Evolutionary conservation across 2,888 invertebrate genomes (phyloP), one percentile per base, ranked within the genome.

Genomic region (Cerastis rubricosa): DNA sequence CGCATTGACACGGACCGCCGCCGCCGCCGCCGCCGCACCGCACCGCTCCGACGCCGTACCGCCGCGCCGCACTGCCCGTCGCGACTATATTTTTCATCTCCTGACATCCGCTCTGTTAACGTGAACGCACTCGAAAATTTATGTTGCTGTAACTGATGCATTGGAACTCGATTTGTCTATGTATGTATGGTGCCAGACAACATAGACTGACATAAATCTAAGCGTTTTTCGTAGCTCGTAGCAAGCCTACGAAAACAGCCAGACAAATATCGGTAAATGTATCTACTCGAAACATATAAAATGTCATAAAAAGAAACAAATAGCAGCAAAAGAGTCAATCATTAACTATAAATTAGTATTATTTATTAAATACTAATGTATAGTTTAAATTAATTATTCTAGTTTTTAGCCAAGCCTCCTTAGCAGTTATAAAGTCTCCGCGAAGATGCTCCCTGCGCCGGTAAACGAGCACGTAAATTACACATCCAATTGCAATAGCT

Each of bases 61-160:
- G 80, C 61, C 29, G 51, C 14, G 43, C 40, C 68, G 70, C 65
- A 64, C 51, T 71, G 29, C 22, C 59, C 84, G 88, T 86, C 90
- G 89, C 90, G 90, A 90, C 91, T 90, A 87, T 89, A 93, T 94
- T 94, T 94, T 94, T 94, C 94, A 93, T 92, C 89, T 91, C 89
- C 86, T 91, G 92, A 93, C 93, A 92, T 90, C 90, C 91, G 92
- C 85, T 92, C 90, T 90, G 91, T 90, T 91, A 90, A 90, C 87
- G 87, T 90, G 88, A 90, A 88, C 90, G 87, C 88, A 88, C 89
- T 88, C 83, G 88, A 84, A 90, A 91, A 92, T 94, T 89, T 93
- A 93, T 91, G 89, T 89, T 84, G 81, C 87, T 88, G 80, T 85
- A 86, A 85, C 88, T 89, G 78, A 83, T 85, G 83, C 81, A 88